Evolutionary conservation across 2,888 invertebrate species (phyloP).

Genomic region (Melanchra persicariae): DNA sequence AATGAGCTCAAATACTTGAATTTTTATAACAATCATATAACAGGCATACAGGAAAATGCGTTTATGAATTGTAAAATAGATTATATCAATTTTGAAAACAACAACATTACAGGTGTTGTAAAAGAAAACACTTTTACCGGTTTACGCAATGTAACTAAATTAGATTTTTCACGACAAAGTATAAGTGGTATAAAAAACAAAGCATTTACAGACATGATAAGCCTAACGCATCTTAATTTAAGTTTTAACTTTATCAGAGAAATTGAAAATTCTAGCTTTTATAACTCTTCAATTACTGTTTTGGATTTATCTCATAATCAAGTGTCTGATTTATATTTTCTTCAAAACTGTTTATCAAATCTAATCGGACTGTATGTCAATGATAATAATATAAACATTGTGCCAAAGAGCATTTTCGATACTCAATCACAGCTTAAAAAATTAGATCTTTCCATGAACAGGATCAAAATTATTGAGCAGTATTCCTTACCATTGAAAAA

Average conservation of each 20-base stretch:
- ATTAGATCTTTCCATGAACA: slow-evolving; percentile 81
- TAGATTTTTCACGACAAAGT: slow-evolving; percentile 78
- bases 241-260: slow-evolving; percentile 76
- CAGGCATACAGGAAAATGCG: slow-evolving; percentile 73
- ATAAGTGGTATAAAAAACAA: slow-evolving; percentile 72
- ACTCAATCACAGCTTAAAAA: slow-evolving; percentile 74
- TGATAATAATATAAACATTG: slow-evolving; percentile 73
- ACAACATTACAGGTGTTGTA: slow-evolving; percentile 76
- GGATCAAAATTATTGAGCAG: slow-evolving; percentile 75
- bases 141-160: slow-evolving; percentile 68
- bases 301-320: slow-evolving; percentile 82
- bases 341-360: slow-evolving; percentile 71
- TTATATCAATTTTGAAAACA: slow-evolving; percentile 78
- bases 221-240: slow-evolving; percentile 76
- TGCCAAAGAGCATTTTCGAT: slow-evolving; percentile 72
- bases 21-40: slow-evolving; percentile 77
- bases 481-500: slow-evolving; percentile 78
- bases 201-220: slow-evolving; percentile 74
- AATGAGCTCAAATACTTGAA: slow-evolving; percentile 74
- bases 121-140: slow-evolving; percentile 77
- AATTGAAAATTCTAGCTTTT: slow-evolving; percentile 76
- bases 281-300: slow-evolving; percentile 66
- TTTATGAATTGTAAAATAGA: slow-evolving; percentile 73
- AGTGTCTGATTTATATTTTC: slow-evolving; percentile 73
- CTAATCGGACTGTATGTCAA: slow-evolving; percentile 78